A percentile compares a stretch with the other conserved stretches of the same genome.
Evolutionary conservation across 2,888 invertebrate genomes (phyloP).

Genomic region (Achlya flavicornis): DNA sequence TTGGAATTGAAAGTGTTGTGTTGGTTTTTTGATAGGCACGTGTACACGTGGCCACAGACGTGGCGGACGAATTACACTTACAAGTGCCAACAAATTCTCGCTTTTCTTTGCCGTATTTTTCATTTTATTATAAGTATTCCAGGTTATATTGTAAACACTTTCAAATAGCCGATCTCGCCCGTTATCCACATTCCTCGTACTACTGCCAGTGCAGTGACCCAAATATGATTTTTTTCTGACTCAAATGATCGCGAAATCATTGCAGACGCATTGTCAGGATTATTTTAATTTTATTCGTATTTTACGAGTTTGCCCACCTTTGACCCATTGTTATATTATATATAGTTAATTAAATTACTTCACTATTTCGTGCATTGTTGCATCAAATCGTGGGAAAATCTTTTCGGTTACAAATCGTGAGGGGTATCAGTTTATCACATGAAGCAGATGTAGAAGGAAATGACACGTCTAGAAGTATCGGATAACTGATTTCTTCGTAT

Average conservation of each 20-base stretch:
- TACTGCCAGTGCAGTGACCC: not conserved
- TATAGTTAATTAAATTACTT: conserved; percentile 1
- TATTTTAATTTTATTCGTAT: not conserved
- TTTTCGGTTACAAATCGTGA: not conserved
- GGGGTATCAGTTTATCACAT: not conserved
- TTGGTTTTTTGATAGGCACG: not conserved
- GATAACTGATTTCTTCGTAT: conserved; percentile 23
- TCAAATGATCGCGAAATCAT: not conserved
- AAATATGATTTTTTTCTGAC: not conserved
- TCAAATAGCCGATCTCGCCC: too few relatives aligned
- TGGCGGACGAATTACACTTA: too few relatives aligned
- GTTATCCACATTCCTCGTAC: too few relatives aligned
- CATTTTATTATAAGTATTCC: not conserved
- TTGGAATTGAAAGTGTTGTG: conserved; percentile 34
- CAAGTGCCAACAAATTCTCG: not conserved
- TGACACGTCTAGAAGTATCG: conserved; percentile 3
- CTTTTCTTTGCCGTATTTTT: not conserved
- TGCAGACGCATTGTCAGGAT: not conserved
- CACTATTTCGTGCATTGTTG: not conserved
- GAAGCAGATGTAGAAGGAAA: not conserved
- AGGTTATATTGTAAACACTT: too few relatives aligned
- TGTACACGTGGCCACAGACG: not conserved
- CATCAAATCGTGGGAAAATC: conserved; percentile 1
- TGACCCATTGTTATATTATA: not conserved
- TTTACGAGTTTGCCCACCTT: not conserved